Percentiles rank a stretch among this genome's conserved stretches.
Conservation (phyloP, 2,888 invertebrate genomes). For the Pheosia tremula region DNA sequence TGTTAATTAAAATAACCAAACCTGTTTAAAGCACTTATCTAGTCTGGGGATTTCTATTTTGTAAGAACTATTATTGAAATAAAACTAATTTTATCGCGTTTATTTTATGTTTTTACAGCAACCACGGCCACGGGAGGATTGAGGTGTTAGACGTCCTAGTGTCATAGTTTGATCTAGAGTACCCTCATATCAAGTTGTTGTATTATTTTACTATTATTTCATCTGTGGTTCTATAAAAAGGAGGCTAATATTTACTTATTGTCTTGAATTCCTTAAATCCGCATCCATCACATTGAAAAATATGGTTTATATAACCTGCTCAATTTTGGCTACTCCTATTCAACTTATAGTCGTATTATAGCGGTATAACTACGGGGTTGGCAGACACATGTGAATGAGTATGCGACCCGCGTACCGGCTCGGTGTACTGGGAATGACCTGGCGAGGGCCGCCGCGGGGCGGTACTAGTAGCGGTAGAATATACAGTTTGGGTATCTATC, state of each 20-base stretch:
- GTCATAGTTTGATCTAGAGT: not conserved
- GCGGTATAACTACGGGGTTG: not conserved
- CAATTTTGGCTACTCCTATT: not conserved
- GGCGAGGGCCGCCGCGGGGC: not conserved
- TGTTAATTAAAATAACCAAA: too few relatives aligned
- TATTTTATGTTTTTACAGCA: not conserved
- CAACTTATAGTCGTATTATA: not conserved
- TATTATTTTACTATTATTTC: too few relatives aligned
- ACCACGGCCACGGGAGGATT: too few relatives aligned
- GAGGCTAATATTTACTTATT: too few relatives aligned
- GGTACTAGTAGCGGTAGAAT: not conserved
- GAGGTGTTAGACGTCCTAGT: too few relatives aligned
- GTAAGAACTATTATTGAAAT: too few relatives aligned
- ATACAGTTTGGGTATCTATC: too few relatives aligned
- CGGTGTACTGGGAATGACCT: not conserved
- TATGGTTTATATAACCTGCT: not conserved
- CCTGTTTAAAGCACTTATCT: too few relatives aligned
- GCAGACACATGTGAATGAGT: slow-evolving; percentile 5
- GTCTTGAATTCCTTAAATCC: too few relatives aligned
- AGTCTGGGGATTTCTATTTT: too few relatives aligned
- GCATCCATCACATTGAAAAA: not conserved
- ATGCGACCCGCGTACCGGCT: slow-evolving; percentile 13
- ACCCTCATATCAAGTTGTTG: not conserved
- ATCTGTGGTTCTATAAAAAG: too few relatives aligned
- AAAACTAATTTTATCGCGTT: too few relatives aligned